Percentiles rank a stretch among this genome's conserved stretches.
These are phyloP conservation scores for Metopolophium dirhodum DNA, from an alignment of 1,140 invertebrate species.

Conservation along the genomic window DNA sequence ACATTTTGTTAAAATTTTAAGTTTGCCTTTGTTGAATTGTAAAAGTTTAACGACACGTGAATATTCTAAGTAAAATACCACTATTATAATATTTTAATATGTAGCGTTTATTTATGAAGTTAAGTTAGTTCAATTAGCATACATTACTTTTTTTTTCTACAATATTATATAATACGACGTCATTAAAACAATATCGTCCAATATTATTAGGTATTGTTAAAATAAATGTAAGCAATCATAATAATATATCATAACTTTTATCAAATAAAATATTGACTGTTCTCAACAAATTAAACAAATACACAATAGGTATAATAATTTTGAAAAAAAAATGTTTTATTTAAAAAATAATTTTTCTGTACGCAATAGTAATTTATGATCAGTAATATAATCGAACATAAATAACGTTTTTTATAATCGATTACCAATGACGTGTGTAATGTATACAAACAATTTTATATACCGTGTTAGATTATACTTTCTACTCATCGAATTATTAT, in stretches of 20 bases:
- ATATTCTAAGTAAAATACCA: not conserved
- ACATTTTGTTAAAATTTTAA: not conserved
- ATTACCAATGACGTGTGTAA: not conserved
- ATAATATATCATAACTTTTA: not conserved
- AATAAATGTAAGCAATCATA: not conserved
- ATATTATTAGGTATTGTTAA: too few relatives aligned
- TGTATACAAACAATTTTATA: not conserved
- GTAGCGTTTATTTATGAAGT: not conserved
- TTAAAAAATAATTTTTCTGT: too few relatives aligned
- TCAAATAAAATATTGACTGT: not conserved
- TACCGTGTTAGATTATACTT: not conserved
- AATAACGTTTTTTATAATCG: not conserved
- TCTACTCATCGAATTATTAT: not conserved
- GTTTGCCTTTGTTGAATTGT: not conserved
- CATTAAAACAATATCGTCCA: too few relatives aligned
- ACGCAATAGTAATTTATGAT: not conserved
- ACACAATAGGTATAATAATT: too few relatives aligned
- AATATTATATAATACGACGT: too few relatives aligned
- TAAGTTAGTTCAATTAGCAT: too few relatives aligned
- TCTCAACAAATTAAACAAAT: not conserved
- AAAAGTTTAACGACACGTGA: not conserved
- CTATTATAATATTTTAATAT: not conserved
- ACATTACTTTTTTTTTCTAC: too few relatives aligned
- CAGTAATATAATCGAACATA: not conserved
- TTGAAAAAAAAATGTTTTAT: too few relatives aligned